Evolutionary conservation across 2,797 vertebrate species (phyloP).

Genomic region (Hoplostethus mediterraneus): DNA sequence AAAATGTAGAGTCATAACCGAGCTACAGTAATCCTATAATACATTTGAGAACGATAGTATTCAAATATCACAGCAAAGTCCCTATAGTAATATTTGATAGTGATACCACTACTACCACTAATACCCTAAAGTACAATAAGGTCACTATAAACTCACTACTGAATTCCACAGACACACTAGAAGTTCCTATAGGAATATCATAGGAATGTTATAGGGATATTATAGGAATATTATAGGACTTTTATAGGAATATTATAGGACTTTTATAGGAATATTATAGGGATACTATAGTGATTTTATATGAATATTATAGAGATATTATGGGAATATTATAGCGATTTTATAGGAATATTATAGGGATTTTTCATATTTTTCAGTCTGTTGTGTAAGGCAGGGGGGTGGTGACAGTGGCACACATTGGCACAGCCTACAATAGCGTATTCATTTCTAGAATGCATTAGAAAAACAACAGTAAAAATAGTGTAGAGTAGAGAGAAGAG

Average conservation of each 20-base stretch:
- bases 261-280: no score
- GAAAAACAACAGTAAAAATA: constrained; percentile 7
- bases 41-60: not conserved
- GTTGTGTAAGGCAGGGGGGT: not conserved
- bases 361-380: not conserved
- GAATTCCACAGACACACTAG: not conserved
- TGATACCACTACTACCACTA: not conserved
- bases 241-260: no score
- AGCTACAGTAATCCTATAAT: not conserved
- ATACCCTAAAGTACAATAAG: not conserved
- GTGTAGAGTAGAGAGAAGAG: not conserved
- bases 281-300: no score
- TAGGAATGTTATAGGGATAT: no score
- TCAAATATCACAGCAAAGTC: no score
- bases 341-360: not conserved
- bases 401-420: constrained; percentile 1
- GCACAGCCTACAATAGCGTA: constrained; percentile 17
- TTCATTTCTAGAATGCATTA: not conserved
- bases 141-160: not conserved
- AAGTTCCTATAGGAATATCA: not conserved
- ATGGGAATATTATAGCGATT: no score
- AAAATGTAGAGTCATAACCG: constrained; percentile 5
- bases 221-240: no score
- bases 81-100: not conserved
- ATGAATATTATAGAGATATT: no score